A percentile compares a stretch with the other conserved stretches of the same genome.
Evolutionary conservation across 2,888 invertebrate genomes (phyloP).

Genomic region (Ophion ventricosus): DNA sequence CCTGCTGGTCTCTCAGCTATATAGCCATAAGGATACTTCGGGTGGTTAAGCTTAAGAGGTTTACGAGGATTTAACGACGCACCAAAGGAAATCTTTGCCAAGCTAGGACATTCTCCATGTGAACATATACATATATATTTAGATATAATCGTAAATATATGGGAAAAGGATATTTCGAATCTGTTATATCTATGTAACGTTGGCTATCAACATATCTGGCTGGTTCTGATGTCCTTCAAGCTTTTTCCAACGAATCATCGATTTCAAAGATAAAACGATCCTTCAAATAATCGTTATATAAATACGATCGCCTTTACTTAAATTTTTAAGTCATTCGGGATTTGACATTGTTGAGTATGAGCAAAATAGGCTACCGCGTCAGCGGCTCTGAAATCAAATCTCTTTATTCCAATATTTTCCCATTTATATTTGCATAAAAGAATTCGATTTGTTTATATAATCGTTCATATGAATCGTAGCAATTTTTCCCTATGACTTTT

Average conservation of each 20-base stretch:
- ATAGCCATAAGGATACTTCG: slow-evolving; percentile 74
- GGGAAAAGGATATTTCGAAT: not conserved
- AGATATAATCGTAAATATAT: not conserved
- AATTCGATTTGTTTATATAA: not conserved
- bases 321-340: no score
- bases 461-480: not conserved
- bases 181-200: not conserved
- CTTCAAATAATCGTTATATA: no score
- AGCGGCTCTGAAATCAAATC: no score
- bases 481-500: not conserved
- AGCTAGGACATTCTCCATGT: slow-evolving; percentile 12
- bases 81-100: slow-evolving; percentile 61
- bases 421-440: not conserved
- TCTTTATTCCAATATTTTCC: not conserved
- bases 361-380: no score
- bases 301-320: no score
- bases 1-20: slow-evolving; percentile 18
- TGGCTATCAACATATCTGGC: not conserved
- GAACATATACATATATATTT: not conserved
- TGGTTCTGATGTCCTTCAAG: not conserved
- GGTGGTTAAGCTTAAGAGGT: slow-evolving; percentile 78
- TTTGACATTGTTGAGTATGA: no score
- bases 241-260: not conserved
- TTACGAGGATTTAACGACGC: slow-evolving; percentile 73
- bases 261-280: not conserved